These are phyloP conservation scores for Vireo altiloquus DNA, from an alignment of 2,113 vertebrate genomes.

Conservation along the genomic window DNA sequence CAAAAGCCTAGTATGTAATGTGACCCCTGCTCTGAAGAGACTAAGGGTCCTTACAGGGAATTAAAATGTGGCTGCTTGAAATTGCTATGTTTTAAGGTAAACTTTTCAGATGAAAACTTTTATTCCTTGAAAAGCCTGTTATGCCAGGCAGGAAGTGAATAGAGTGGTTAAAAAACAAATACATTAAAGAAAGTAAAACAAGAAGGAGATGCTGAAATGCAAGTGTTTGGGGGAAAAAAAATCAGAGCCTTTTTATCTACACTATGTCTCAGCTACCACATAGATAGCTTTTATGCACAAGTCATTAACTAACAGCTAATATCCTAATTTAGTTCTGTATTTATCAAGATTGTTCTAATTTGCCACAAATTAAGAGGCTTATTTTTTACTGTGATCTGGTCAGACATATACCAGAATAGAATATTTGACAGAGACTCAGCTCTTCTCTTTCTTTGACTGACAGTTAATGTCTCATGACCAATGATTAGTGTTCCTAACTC, in stretches of 20 bases:
- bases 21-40: slow-evolving; percentile 42
- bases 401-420: neutral
- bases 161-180: neutral
- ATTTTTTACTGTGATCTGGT: neutral
- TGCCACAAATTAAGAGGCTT: neutral
- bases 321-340: neutral
- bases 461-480: neutral
- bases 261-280: neutral
- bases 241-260: neutral
- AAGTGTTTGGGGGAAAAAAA: neutral
- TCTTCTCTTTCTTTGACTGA: neutral
- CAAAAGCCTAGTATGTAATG: slow-evolving; percentile 60
- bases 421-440: neutral
- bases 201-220: neutral
- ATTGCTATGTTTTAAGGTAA: neutral
- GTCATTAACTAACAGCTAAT: neutral
- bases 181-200: neutral
- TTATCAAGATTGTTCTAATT: neutral
- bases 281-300: neutral
- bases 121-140: neutral
- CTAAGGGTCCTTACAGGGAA: slow-evolving; percentile 4
- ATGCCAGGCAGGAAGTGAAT: neutral
- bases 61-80: slow-evolving; percentile 1
- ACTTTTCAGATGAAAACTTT: neutral
- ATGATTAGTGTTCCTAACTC: neutral